A percentile compares a stretch with the other conserved stretches of the same genome.
These are phyloP conservation scores for Ophonus ardosiacus DNA, from an alignment of 2,888 invertebrate genomes.

Conservation along the genomic window DNA sequence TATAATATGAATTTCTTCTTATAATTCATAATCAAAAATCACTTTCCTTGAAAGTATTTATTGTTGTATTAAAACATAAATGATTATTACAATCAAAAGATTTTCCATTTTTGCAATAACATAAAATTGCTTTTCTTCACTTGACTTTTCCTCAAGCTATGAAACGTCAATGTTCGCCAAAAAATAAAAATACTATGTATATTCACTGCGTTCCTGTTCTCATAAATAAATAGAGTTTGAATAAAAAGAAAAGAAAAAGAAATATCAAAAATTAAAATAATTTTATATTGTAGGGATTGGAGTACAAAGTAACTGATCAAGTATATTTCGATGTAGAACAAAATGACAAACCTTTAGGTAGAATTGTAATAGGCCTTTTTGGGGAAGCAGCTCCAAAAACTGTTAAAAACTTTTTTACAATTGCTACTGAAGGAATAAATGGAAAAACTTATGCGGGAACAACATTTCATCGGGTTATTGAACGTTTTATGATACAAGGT, in stretches of 20 bases:
- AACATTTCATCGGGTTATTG: slow-evolving; percentile 90
- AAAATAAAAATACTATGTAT: no score
- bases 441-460: slow-evolving; percentile 88
- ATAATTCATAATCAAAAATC: no score
- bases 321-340: slow-evolving; percentile 89
- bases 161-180: no score
- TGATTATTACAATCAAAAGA: no score
- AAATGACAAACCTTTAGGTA: slow-evolving; percentile 84
- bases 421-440: slow-evolving; percentile 86
- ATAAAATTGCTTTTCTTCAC: no score
- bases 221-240: background rate
- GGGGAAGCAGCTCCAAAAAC: slow-evolving; percentile 92
- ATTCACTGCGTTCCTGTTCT: no score
- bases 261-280: background rate
- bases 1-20: no score
- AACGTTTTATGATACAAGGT: slow-evolving; percentile 96
- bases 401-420: slow-evolving; percentile 90
- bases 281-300: slow-evolving; percentile 77
- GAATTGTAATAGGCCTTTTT: slow-evolving; percentile 92
- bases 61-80: no score
- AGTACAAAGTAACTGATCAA: slow-evolving; percentile 86
- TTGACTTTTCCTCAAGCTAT: no score
- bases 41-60: no score
- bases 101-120: no score
- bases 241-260: no score